phyloP scores from a whole-genome alignment of 2,888 invertebrate genomes.

The Megalurothrips usitatus region DNA sequence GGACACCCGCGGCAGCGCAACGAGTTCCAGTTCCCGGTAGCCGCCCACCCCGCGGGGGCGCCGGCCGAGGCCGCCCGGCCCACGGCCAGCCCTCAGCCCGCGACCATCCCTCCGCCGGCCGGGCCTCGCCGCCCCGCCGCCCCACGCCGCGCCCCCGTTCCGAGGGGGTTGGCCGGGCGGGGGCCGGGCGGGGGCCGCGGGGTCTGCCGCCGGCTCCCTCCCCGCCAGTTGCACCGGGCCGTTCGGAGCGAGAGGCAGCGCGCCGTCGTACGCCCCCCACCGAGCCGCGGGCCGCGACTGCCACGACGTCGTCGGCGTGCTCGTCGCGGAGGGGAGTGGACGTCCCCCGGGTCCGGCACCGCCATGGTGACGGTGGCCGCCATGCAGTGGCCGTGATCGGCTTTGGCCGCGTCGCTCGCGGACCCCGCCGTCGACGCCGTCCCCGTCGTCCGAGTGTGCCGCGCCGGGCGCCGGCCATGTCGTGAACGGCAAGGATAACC shows the following conservation, averaged over 20 bases:
- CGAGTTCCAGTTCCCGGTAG: no score
- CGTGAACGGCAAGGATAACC: neutral
- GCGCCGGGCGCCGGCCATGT: neutral
- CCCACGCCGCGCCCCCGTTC: constrained; percentile 2
- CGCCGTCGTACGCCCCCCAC: neutral
- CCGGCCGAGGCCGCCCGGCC: neutral
- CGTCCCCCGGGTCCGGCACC: neutral
- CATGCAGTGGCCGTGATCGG: no score
- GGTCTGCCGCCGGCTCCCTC: neutral
- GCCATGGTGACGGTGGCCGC: no score
- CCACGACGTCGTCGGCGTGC: neutral
- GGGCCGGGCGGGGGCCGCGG: neutral
- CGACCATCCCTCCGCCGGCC: neutral
- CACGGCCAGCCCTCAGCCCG: neutral
- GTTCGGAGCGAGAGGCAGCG: neutral
- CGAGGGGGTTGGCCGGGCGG: neutral
- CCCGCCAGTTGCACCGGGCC: constrained; percentile 8
- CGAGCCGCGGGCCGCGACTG: neutral
- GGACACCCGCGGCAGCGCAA: no score
- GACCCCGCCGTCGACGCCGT: neutral
- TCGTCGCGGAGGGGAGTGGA: neutral
- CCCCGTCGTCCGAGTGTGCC: neutral
- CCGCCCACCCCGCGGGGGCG: no score
- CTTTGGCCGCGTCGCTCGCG: neutral
- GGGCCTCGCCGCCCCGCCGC: neutral